Base-by-base conservation (phyloP, 2,888 invertebrate genomes). In the Andrena bicolor region DNA sequence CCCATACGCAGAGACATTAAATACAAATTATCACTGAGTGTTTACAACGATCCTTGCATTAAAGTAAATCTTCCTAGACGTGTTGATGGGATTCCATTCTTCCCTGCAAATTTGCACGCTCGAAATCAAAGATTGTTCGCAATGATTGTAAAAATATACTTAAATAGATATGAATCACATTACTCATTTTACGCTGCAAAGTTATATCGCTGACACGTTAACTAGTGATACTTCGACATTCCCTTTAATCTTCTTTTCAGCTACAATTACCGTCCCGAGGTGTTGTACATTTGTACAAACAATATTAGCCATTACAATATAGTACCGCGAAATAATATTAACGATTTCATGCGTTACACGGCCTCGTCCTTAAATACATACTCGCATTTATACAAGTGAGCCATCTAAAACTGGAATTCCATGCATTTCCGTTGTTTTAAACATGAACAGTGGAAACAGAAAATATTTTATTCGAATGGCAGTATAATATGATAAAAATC, bases 301-400 rank as follows among this genome's bases (percentile, higher is more conserved):
- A 41, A 72, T 60, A 58, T 65, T 49, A 6, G 41, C 48, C 32
- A 7, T 26, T 58, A 32, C 10, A 23, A 51, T 32, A 78, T 23
- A 60, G 28, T 53, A 65, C 49, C 58, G 30, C 2, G 28, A 63
- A 70, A 65, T 26, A 2, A 51, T 66, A 16, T 20, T 60, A 26
- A 53, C 49, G 51, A 83, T 76, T 76, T 83, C 61, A 41, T 41
- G 56, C 86, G 78, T 84, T 87, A 83, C 80, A 81, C 87, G 80
- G 78, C 64, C 77, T 74, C 75, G 49, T 61, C 69, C 65, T 79
- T 60, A 80, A 73, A 71, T 69, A 35, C 51, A 53, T 76, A 77
- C 74, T 61, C 68, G 60, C 70, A 71, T 69, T 60, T 71, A 73
- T 41, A 68, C 16, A 10, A 32, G 26, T 35, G 69, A 35, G 4